A percentile compares a stretch with the other conserved stretches of the same genome.
phyloP scores from a whole-genome alignment of 1,140 invertebrate species.

The Scaptomyza pallida region DNA sequence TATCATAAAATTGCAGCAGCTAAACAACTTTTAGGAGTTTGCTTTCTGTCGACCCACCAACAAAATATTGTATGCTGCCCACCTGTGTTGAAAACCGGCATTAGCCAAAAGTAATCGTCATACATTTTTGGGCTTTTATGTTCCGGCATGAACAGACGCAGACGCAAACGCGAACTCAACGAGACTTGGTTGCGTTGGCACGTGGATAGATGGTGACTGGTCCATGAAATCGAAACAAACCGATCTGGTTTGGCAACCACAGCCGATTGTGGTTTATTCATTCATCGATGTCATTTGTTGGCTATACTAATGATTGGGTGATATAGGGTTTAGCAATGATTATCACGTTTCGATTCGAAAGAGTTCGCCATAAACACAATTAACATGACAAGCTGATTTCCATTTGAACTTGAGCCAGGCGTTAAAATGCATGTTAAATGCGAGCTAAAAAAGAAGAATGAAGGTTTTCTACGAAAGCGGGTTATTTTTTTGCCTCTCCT shows the following conservation, averaged over 20 bases:
- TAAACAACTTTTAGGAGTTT: slow-evolving; percentile 1
- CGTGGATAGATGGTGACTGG: slow-evolving; percentile 54
- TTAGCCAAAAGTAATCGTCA: slow-evolving; percentile 65
- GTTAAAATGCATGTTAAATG: slow-evolving; percentile 72
- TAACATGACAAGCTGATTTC: slow-evolving; percentile 55
- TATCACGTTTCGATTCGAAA: slow-evolving; percentile 69
- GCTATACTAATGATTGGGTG: slow-evolving; percentile 11
- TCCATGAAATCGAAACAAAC: slow-evolving; percentile 28
- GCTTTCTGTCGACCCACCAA: slow-evolving; percentile 40
- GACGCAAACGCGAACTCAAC: slow-evolving; percentile 19
- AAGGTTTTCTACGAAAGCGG: slow-evolving; percentile 57
- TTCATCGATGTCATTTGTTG: slow-evolving; percentile 44
- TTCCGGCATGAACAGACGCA: slow-evolving; percentile 61
- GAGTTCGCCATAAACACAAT: slow-evolving; percentile 53
- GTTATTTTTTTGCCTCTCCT: slow-evolving; percentile 41
- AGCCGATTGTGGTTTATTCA: slow-evolving; percentile 53
- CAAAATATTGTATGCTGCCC: slow-evolving; percentile 41
- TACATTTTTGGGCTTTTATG: slow-evolving; percentile 73
- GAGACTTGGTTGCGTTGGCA: slow-evolving; percentile 27
- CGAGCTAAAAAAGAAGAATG: slow-evolving; percentile 40
- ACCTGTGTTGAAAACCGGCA: slow-evolving; percentile 72
- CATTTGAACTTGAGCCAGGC: slow-evolving; percentile 77
- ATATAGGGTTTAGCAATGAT: slow-evolving; percentile 55
- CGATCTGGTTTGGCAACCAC: slow-evolving; percentile 51
- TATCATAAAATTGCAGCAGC: background rate